phyloP scores from a whole-genome alignment of 2,888 invertebrate genomes.

The Cryptocephalus moraei region DNA sequence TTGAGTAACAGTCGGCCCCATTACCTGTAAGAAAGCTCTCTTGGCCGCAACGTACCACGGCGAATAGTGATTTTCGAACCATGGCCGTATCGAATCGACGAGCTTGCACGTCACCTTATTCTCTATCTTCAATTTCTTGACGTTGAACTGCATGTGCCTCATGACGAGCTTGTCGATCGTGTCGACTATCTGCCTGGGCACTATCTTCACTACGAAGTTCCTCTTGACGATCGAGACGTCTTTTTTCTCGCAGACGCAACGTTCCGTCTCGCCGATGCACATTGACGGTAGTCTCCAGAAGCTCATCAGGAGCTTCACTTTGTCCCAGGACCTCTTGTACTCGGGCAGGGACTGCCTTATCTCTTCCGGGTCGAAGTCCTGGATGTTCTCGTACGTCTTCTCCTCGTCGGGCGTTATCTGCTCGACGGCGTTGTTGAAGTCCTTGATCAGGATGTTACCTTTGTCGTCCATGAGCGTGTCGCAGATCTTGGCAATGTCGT shows the following conservation, averaged over 20 bases:
- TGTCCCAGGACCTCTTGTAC: conserved; percentile 31
- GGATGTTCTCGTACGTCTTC: conserved; percentile 32
- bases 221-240: conserved; percentile 28
- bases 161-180: conserved; percentile 12
- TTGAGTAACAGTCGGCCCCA: neutral
- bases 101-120: conserved; percentile 29
- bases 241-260: conserved; percentile 32
- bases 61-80: conserved; percentile 35
- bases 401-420: conserved; percentile 41
- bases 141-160: conserved; percentile 24
- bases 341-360: conserved; percentile 30
- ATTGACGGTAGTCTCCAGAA: conserved; percentile 38
- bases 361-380: conserved; percentile 32
- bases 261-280: conserved; percentile 27
- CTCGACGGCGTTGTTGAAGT: conserved; percentile 34
- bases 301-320: conserved; percentile 36
- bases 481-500: conserved; percentile 34
- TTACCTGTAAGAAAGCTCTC: conserved; percentile 37
- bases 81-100: conserved; percentile 29
- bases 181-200: conserved; percentile 33
- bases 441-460: conserved; percentile 32
- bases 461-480: conserved; percentile 26
- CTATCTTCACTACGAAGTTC: conserved; percentile 33
- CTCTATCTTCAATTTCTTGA: conserved; percentile 27
- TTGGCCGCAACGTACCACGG: conserved; percentile 36